Evolutionary conservation across 2,888 invertebrate species (phyloP).

Genomic region (Serrognathus titanus): DNA sequence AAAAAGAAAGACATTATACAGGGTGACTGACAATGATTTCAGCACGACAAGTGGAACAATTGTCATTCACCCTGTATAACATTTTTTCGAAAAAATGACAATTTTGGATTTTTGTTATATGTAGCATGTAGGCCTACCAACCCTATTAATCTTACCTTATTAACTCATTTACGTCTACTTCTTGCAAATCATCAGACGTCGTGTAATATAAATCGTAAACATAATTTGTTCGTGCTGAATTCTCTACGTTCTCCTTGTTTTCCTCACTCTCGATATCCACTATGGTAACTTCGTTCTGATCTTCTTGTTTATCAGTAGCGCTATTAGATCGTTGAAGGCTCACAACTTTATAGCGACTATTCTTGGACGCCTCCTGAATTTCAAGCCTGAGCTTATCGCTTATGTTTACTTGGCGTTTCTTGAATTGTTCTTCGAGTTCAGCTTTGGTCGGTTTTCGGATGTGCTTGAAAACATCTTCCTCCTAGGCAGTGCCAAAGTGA

Average conservation of each 20-base stretch:
- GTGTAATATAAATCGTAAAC: slow-evolving; percentile 66
- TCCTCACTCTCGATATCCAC: slow-evolving; percentile 56
- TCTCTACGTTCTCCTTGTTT: slow-evolving; percentile 22
- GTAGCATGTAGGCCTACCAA: too few relatives aligned
- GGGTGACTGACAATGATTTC: too few relatives aligned
- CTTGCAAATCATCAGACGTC: slow-evolving; percentile 49
- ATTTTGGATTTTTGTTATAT: too few relatives aligned
- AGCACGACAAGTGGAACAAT: too few relatives aligned
- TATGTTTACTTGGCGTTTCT: slow-evolving; percentile 50
- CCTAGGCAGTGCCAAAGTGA: slow-evolving; percentile 37
- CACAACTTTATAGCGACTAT: slow-evolving; percentile 58
- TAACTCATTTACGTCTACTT: slow-evolving; percentile 46
- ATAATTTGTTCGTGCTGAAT: slow-evolving; percentile 40
- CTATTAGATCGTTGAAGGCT: slow-evolving; percentile 54
- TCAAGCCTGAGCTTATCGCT: slow-evolving; percentile 49
- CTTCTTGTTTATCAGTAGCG: slow-evolving; percentile 25
- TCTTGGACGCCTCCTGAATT: slow-evolving; percentile 49
- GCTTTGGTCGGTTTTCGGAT: slow-evolving; percentile 51
- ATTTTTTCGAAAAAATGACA: too few relatives aligned
- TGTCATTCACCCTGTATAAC: too few relatives aligned
- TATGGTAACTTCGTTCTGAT: slow-evolving; percentile 49
- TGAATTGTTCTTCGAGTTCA: slow-evolving; percentile 51
- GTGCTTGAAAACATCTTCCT: slow-evolving; percentile 48
- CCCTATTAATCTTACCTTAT: slow-evolving; percentile 36
- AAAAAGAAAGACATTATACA: too few relatives aligned